phyloP scores from a whole-genome alignment of 1,140 invertebrate genomes.

The Pogonus chalceus region DNA sequence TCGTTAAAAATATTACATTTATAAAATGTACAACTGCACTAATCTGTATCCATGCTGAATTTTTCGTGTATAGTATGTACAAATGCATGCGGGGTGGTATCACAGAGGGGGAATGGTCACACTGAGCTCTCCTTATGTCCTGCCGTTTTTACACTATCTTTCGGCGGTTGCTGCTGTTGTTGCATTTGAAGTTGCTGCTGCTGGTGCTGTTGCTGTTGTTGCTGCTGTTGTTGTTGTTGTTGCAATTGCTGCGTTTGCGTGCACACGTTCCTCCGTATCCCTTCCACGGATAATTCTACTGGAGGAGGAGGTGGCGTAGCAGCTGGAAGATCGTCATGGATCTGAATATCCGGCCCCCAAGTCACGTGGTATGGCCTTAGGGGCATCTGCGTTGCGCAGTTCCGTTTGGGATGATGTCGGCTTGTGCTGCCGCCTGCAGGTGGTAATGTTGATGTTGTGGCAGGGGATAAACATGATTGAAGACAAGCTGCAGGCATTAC shows the following conservation, averaged over 20 bases:
- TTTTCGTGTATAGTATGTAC: neutral
- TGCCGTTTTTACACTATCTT: neutral
- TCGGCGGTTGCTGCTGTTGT: neutral
- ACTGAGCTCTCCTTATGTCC: neutral
- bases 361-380: slow-evolving; percentile 35
- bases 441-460: neutral
- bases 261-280: neutral
- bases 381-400: slow-evolving; percentile 35
- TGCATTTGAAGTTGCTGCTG: neutral
- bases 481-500: neutral
- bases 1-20: too few species aligned
- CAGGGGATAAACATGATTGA: neutral
- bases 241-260: neutral
- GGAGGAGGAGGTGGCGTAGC: slow-evolving; percentile 33
- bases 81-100: neutral
- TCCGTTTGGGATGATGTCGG: slow-evolving; percentile 23
- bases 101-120: neutral
- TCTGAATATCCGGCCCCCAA: slow-evolving; percentile 34
- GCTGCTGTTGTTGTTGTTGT: neutral
- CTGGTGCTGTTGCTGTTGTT: neutral
- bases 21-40: too few species aligned
- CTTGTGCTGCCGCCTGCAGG: too few species aligned
- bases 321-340: slow-evolving; percentile 24
- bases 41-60: too few species aligned
- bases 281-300: neutral